Base-by-base conservation (phyloP, 2,113 vertebrate genomes). In the Sterrhoptilus dennistouni region DNA sequence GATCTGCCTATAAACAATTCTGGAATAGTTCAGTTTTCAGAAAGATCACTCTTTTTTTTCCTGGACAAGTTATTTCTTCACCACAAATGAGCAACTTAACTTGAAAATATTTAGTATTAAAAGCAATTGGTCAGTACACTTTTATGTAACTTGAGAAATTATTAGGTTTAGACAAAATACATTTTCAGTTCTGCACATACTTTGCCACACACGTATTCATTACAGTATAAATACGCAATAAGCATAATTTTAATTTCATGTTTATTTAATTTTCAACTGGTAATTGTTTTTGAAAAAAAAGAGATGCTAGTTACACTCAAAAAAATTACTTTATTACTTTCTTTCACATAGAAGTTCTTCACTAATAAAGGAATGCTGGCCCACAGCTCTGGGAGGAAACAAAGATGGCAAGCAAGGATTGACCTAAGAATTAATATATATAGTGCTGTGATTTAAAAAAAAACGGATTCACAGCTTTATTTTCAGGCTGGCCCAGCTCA, bases 371-470 rank as follows among this genome's bases (percentile, higher is more conserved):
- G 11, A 74, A 78, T 13, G 7, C 44, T 63, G 71, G n/a, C 19
- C 8, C 27, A 54, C 10, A 25, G 8, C 31, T 66, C 2, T 0
- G 16, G 7, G 28, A 25, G 12, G 11, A 33, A 65, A 8, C 2
- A 20, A 47, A 35, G 7, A 7, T 5, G 2, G 10, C 11, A 78
- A 82, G 8, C 29, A 89, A 76, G 24, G 44, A 91, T 2, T 63
- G 29, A 93, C 18, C 33, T 59, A 83, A 63, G 31, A 85, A 68
- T 44, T 38, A 16, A 61, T 45, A 59, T 18, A 60, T 10, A n/a
- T 2, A 68, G 20, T 8, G 11, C 2, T 63, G 28, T 24, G 22
- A 22, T 40, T 71, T 3, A 78, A 91, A n/a, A 52, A 52, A 38
- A 1, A 1, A 27, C 0, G 0, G 27, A 75, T 76, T 60, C 70